Conservation (phyloP, 2,888 invertebrate species). For the Nasonia oneida region DNA sequence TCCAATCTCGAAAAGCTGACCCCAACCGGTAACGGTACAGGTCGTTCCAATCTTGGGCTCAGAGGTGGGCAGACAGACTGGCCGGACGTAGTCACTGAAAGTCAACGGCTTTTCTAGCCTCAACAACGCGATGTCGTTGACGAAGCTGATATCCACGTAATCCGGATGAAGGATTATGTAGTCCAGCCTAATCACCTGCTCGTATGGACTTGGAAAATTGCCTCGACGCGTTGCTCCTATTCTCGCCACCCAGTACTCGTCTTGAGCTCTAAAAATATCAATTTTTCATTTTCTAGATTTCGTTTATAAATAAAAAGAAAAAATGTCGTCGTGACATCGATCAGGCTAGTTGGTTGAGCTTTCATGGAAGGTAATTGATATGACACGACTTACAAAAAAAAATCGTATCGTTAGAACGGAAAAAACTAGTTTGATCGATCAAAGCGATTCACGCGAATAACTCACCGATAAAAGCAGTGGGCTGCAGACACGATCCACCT, state of each 20-base stretch:
- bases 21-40: slow-evolving; percentile 91
- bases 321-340: neutral
- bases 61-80: slow-evolving; percentile 84
- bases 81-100: slow-evolving; percentile 84
- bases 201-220: slow-evolving; percentile 88
- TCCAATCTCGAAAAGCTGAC: slow-evolving; percentile 89
- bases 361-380: neutral
- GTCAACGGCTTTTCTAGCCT: slow-evolving; percentile 82
- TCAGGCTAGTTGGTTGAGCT: too few relatives aligned
- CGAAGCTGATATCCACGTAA: slow-evolving; percentile 88
- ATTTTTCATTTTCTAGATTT: slow-evolving; percentile 3
- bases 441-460: slow-evolving; percentile 61
- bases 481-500: slow-evolving; percentile 90
- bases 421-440: neutral
- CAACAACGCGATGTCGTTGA: slow-evolving; percentile 89
- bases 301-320: neutral
- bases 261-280: slow-evolving; percentile 82
- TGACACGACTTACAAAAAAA: neutral
- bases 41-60: slow-evolving; percentile 84
- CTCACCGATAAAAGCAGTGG: slow-evolving; percentile 90
- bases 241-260: slow-evolving; percentile 90
- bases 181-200: slow-evolving; percentile 85
- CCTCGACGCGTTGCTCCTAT: slow-evolving; percentile 87
- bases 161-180: slow-evolving; percentile 86
- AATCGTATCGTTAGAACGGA: neutral